These are phyloP conservation scores for Porites lobata DNA, from an alignment of 92 coral and sea anemone genomes.

Conservation along the genomic window DNA sequence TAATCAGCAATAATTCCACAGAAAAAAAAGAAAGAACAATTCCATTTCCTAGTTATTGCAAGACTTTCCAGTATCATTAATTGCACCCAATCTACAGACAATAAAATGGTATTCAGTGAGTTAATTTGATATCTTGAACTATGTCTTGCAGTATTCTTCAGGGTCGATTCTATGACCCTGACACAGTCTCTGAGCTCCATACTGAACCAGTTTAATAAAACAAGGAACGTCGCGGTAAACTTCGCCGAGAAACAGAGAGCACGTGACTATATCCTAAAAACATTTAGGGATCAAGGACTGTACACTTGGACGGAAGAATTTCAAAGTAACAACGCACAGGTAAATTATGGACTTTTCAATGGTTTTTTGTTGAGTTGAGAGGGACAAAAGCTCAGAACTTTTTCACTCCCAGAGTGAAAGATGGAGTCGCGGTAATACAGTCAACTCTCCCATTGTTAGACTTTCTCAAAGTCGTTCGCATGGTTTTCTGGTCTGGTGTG, in stretches of 20 bases:
- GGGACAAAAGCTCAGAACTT: too few species aligned
- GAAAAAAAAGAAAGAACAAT: too few species aligned
- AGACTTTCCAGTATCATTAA: too few species aligned
- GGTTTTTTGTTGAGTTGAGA: constrained; percentile 1
- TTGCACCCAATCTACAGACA: not conserved
- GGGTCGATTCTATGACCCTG: not conserved
- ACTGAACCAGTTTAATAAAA: constrained; percentile 64
- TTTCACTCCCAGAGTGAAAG: too few species aligned
- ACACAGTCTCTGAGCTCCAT: constrained; percentile 53
- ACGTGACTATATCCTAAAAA: constrained; percentile 74
- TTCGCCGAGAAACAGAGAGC: constrained; percentile 70
- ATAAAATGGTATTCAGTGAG: not conserved
- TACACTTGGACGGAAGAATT: constrained; percentile 88
- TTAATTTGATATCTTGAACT: not conserved
- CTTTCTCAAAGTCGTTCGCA: too few species aligned
- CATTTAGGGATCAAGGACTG: constrained; percentile 76
- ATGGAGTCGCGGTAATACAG: too few species aligned
- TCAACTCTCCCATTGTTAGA: too few species aligned
- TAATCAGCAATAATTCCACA: too few species aligned
- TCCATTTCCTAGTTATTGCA: too few species aligned
- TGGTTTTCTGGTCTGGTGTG: too few species aligned
- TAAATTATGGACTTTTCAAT: not conserved
- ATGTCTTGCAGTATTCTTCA: not conserved
- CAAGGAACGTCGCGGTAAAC: constrained; percentile 68
- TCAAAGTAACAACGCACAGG: constrained; percentile 49